Percentiles rank a stretch among this genome's conserved stretches.
These are phyloP conservation scores for Sternarchorhynchus goeldii DNA, from an alignment of 2,797 vertebrate genomes.

Conservation along the genomic window DNA sequence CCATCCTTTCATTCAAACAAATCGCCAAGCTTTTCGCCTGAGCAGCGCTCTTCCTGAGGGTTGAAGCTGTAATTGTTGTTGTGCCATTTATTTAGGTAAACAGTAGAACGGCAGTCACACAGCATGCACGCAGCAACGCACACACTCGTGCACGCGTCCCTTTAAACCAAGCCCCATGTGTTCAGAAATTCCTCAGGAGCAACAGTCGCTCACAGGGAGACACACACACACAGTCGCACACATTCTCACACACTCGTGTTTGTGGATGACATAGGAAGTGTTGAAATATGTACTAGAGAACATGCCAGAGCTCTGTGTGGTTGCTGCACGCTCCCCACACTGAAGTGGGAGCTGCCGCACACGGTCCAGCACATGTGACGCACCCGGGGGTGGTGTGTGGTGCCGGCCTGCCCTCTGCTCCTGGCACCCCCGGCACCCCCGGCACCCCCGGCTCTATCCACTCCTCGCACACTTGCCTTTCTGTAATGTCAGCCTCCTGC, in stretches of 20 bases:
- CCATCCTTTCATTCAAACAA: neutral
- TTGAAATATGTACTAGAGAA: too few species aligned
- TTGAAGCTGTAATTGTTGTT: neutral
- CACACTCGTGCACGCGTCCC: conserved; percentile 47
- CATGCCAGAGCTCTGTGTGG: too few species aligned
- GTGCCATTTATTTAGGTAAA: neutral
- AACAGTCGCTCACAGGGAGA: conserved; percentile 47
- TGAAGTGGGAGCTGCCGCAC: too few species aligned
- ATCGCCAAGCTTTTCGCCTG: too few species aligned
- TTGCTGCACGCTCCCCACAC: too few species aligned
- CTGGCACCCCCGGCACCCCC: neutral
- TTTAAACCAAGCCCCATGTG: conserved; percentile 50
- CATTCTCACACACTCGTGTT: too few species aligned
- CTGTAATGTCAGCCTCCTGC: conserved; percentile 54
- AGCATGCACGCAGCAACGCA: conserved; percentile 28
- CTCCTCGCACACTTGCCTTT: conserved; percentile 43
- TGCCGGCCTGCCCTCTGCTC: neutral
- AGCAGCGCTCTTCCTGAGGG: neutral
- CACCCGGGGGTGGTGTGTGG: too few species aligned
- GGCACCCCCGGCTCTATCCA: conserved; percentile 13
- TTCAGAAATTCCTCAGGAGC: conserved; percentile 50
- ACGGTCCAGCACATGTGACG: too few species aligned
- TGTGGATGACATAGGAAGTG: too few species aligned
- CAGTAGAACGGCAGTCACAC: too few species aligned
- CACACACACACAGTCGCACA: conserved; percentile 17